Evolutionary conservation across 2,888 invertebrate genomes (phyloP), one percentile per base, ranked within the genome.

Genomic region (Cylloceria caligata): DNA sequence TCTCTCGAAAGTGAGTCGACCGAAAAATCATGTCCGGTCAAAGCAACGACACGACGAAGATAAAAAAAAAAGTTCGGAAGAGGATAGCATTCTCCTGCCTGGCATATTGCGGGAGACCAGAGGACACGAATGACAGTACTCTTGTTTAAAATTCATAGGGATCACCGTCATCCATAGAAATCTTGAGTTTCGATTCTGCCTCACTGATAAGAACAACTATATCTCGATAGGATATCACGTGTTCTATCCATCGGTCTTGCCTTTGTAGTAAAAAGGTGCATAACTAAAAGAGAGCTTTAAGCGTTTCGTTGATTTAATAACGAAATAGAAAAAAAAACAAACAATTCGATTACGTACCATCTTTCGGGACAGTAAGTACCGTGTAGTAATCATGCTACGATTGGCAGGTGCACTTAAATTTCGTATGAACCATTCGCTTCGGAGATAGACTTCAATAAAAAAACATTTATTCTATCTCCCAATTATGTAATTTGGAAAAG

Each of bases 111-210:
- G 55, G 60, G 16, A 27, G 24, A 4, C 52, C 13, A 1, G 9
- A 55, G 27, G 27, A 9, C 5, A 42, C 11, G 5, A n/a, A 9
- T 5, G 36, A 69, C 36, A 6, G 36, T 21, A 11, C 16, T 42
- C 24, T 55, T 34, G 39, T 57, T 69, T 57, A 42, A 69, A 69
- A 69, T 69, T 69, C 69, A 69, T 69, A 69, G 69, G 42, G 39
- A 55, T 57, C 39, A 21, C 27, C 55, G 42, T 7, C 16, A 39
- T 57, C n/a, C 69, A 3, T 27, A 5, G 55, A 69, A 69, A 69
- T 69, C 69, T n/a, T n/a, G 24, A 42, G 39, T 24, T 42, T 69
- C 42, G 27, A 69, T 69, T 27, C 21, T 30, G 34, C 49, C 19
- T 47, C 19, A 19, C 6, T 5, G 47, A 19, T 19, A n/a, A n/a